phyloP scores from a whole-genome alignment of 2,797 vertebrate species.

The Erpetoichthys calabaricus region DNA sequence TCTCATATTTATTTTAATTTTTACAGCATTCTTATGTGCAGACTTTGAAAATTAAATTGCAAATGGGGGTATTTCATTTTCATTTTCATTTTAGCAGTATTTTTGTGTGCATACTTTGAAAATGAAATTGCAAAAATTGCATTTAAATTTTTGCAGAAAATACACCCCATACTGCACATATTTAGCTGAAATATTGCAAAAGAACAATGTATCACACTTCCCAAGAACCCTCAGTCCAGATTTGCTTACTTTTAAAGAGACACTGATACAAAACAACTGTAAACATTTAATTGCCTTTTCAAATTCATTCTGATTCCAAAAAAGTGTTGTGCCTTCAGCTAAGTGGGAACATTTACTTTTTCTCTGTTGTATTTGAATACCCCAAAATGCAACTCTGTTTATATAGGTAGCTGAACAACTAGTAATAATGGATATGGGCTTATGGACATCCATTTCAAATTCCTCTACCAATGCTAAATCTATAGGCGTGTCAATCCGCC shows the following conservation, averaged over 20 bases:
- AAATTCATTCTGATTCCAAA: slow-evolving; percentile 3
- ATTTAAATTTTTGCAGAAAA: too few relatives aligned
- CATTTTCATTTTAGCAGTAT: too few relatives aligned
- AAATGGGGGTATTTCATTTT: too few relatives aligned
- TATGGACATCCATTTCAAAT: slow-evolving; percentile 2
- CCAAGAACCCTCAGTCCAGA: background rate
- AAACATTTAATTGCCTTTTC: slow-evolving; percentile 2
- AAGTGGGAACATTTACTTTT: slow-evolving; percentile 6
- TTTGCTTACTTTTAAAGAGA: slow-evolving; percentile 6
- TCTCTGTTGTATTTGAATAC: slow-evolving; percentile 1
- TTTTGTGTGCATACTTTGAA: too few relatives aligned
- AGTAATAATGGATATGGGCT: slow-evolving; percentile 3
- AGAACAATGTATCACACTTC: background rate
- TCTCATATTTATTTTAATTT: too few relatives aligned
- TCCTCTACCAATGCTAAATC: slow-evolving; percentile 3
- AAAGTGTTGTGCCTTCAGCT: slow-evolving; percentile 4
- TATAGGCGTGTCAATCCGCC: background rate
- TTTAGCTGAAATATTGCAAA: background rate
- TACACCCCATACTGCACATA: too few relatives aligned
- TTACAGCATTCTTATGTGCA: too few relatives aligned
- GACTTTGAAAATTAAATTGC: too few relatives aligned
- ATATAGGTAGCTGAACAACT: background rate
- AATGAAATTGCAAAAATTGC: too few relatives aligned
- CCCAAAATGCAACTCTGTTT: background rate
- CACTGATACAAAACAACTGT: slow-evolving; percentile 2